Base-by-base conservation (phyloP, 2,888 invertebrate species). In the Pediacus dermestoides region DNA sequence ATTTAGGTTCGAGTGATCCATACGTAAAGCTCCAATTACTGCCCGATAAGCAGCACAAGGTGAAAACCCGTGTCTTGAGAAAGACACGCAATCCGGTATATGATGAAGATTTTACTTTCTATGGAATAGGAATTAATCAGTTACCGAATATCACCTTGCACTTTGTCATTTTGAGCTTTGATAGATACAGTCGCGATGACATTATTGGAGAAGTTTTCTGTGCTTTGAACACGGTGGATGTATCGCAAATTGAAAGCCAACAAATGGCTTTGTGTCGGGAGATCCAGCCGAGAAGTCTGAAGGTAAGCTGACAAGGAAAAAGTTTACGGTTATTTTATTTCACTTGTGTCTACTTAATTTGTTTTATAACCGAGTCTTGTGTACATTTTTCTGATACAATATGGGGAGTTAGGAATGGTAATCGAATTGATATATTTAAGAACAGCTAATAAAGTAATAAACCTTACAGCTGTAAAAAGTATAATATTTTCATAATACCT, bases 81-180 rank as follows among this genome's bases (percentile, higher is more conserved):
- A 95, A 96, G 68, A 96, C 97, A 28, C 79, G 90, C 35, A 91
- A 92, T 72, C 99, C 99, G 0, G 86, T 92, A 1, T 99, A 96
- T 70, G 96, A 99, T 62, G 99, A 99, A 71, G 96, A 96, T 69
- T 99, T 99, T 68, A 97, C 96, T 1, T 97, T 99, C 77, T 99
- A 95, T 66, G 96, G 96, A 37, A 81, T 93, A 58, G 83, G 82
- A 32, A 81, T 85, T 52, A 84, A 85, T 63, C 93, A 95, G 70
- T 76, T 95, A 42, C 77, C 86, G 63, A 84, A 82, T 61, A 91
- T 92, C 69, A 94, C 93, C 3, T 75, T 94, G 34, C 94, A 95
- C 73, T 94, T 95, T 68, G 89, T 92, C 37, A 87, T 93, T 10
- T 77, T 89, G 63, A 96, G 88, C 71, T 96, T 94, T 70, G 95